Conservation (phyloP, 1,140 invertebrate genomes). For the Diabrotica virgifera region DNA sequence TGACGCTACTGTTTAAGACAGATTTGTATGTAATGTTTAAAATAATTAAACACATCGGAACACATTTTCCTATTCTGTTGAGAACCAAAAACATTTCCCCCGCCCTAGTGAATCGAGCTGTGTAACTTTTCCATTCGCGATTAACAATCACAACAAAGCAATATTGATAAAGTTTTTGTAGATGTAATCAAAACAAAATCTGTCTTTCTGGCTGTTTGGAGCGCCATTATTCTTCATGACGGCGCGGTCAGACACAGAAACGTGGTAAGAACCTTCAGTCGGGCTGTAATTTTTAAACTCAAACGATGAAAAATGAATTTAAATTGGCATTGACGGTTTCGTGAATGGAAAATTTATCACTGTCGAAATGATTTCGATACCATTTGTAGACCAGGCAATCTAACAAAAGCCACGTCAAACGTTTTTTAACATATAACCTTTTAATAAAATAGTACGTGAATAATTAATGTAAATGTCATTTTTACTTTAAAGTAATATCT, state of each 20-base stretch:
- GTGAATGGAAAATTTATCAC: constrained; percentile 1
- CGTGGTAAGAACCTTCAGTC: not conserved
- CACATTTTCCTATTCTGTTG: no score
- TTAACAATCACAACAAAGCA: not conserved
- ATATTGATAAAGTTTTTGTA: not conserved
- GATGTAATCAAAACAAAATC: not conserved
- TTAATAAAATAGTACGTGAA: no score
- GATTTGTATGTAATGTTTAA: no score
- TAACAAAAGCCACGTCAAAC: no score
- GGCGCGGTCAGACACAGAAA: not conserved
- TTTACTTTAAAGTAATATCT: no score
- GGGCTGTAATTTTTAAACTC: not conserved
- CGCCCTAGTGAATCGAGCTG: no score
- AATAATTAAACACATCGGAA: no score
- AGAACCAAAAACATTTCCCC: no score
- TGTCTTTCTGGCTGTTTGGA: not conserved
- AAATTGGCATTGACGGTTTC: not conserved
- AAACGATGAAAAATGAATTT: constrained; percentile 1
- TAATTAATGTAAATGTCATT: no score
- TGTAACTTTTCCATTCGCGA: not conserved
- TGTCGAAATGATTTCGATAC: constrained; percentile 22
- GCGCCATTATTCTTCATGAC: not conserved
- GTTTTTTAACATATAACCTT: no score
- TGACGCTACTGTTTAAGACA: no score
- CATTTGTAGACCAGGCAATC: not conserved